phyloP scores from a whole-genome alignment of 1,140 invertebrate genomes.

The Drosophila sp. region DNA sequence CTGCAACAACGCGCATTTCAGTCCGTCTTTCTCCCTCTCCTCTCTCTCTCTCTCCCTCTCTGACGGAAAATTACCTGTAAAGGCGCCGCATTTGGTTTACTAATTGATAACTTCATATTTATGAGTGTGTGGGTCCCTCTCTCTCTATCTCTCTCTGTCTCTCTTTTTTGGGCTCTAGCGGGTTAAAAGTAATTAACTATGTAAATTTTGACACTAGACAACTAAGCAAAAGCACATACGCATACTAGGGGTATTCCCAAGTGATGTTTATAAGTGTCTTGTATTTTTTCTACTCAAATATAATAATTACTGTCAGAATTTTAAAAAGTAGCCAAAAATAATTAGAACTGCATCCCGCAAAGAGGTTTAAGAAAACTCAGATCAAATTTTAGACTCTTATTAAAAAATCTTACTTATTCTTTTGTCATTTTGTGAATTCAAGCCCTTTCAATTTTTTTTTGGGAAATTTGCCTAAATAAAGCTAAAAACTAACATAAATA shows the following conservation, averaged over 20 bases:
- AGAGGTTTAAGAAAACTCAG: too few species aligned
- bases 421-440: too few species aligned
- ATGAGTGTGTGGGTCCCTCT: constrained; percentile 8
- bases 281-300: too few species aligned
- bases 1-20: constrained; percentile 28
- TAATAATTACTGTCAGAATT: too few species aligned
- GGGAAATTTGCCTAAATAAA: too few species aligned
- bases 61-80: constrained; percentile 67
- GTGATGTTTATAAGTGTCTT: too few species aligned
- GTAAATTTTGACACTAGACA: constrained; percentile 56
- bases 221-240: constrained; percentile 1
- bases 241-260: too few species aligned
- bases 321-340: too few species aligned
- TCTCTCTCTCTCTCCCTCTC: constrained; percentile 12
- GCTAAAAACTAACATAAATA: not conserved
- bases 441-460: too few species aligned
- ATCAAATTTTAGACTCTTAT: too few species aligned
- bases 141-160: constrained; percentile 8
- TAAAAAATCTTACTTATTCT: too few species aligned
- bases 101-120: constrained; percentile 69
- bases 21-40: not conserved
- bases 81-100: constrained; percentile 57
- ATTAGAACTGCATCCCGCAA: too few species aligned
- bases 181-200: constrained; percentile 63
- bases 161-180: constrained; percentile 11